These are phyloP conservation scores for Actenoides hombroni DNA, from an alignment of 2,113 vertebrate species.

Conservation along the genomic window DNA sequence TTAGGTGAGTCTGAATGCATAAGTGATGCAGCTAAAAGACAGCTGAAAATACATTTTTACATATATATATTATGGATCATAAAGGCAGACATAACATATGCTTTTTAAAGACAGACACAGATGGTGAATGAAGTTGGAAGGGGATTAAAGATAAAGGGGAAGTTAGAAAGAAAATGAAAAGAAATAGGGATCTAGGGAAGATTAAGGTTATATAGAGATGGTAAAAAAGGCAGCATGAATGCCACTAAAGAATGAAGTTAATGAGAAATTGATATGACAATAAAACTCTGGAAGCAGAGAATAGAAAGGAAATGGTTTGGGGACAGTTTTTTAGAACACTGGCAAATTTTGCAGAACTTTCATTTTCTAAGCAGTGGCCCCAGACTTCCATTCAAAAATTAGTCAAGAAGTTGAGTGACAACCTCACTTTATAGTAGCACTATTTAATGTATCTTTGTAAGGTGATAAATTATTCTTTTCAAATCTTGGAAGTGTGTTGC, in stretches of 20 bases:
- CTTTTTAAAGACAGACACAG: not conserved
- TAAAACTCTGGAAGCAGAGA: not conserved
- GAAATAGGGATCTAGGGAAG: not conserved
- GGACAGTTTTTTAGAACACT: not conserved
- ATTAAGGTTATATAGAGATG: not conserved
- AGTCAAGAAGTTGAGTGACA: not conserved
- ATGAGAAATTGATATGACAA: not conserved
- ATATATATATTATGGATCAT: not conserved
- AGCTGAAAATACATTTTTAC: slow-evolving; percentile 21
- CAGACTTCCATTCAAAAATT: not conserved
- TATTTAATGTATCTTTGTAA: not conserved
- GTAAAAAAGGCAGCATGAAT: not conserved
- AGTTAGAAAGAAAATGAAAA: not conserved
- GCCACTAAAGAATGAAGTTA: not conserved
- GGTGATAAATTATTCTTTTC: not conserved
- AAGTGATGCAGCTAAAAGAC: slow-evolving; percentile 6
- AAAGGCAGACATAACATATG: not conserved
- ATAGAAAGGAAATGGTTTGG: not conserved
- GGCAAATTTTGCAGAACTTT: not conserved
- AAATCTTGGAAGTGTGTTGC: not conserved
- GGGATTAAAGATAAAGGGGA: not conserved
- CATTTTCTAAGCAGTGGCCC: not conserved
- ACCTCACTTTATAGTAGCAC: not conserved
- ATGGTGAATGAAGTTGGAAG: not conserved
- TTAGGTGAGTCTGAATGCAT: not conserved